phyloP scores from a whole-genome alignment of 2,888 invertebrate genomes.

The Galerucella calmariensis region DNA sequence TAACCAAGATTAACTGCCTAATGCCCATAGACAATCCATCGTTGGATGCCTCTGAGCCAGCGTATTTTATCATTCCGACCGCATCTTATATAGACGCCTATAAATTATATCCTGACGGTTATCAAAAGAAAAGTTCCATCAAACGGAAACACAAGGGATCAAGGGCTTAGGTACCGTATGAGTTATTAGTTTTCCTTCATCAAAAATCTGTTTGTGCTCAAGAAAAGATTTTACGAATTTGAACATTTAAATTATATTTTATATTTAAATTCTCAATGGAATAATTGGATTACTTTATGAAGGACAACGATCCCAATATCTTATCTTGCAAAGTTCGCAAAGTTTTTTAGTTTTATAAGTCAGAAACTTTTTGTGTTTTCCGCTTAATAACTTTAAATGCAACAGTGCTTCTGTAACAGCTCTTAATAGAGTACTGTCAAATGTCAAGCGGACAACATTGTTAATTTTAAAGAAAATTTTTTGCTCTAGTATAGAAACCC shows the following conservation, averaged over 20 bases:
- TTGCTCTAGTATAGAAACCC: no score
- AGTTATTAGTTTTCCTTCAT: background rate
- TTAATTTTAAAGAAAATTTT: no score
- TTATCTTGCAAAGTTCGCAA: no score
- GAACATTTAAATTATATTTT: background rate
- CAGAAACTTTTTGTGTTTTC: no score
- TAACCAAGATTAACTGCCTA: constrained; percentile 20
- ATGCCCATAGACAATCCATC: constrained; percentile 17
- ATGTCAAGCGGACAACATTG: no score
- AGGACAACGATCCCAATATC: no score
- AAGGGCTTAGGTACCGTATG: background rate
- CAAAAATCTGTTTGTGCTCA: background rate
- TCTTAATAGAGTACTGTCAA: no score
- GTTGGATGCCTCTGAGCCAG: constrained; percentile 10
- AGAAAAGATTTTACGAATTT: background rate
- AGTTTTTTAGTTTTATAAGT: no score
- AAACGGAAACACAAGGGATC: constrained; percentile 22
- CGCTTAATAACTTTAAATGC: no score
- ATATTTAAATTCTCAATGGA: background rate
- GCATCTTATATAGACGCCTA: constrained; percentile 32
- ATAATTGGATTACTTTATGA: background rate
- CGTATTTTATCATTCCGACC: constrained; percentile 31
- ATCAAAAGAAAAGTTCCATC: constrained; percentile 34
- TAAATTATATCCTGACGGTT: constrained; percentile 29
- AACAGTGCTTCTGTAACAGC: no score